A percentile compares a stretch with the other conserved stretches of the same genome.
Conservation (phyloP, 2,113 vertebrate species). For the Tragelaphus scriptus region DNA sequence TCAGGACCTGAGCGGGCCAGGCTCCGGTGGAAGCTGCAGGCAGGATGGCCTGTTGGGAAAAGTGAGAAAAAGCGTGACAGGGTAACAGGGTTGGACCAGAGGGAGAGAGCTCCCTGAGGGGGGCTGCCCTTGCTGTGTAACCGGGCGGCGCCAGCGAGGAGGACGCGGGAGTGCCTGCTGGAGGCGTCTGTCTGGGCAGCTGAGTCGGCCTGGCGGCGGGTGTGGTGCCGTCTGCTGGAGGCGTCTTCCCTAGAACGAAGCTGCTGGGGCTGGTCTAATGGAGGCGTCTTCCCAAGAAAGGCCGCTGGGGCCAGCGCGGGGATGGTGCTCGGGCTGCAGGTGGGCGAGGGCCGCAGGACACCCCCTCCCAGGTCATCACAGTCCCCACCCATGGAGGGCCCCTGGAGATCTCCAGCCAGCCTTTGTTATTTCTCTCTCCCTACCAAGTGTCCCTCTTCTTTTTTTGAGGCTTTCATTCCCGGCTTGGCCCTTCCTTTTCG, state of each 20-base stretch:
- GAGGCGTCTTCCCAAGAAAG: fast-evolving
- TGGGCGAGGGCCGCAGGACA: fast-evolving
- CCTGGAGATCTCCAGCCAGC: neutral
- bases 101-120: neutral
- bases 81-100: neutral
- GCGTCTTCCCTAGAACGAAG: fast-evolving
- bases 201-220: fast-evolving
- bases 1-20: neutral
- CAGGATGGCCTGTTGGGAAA: neutral
- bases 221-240: fast-evolving
- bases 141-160: fast-evolving
- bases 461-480: neutral
- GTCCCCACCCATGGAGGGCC: neutral
- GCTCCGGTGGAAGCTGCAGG: fast-evolving
- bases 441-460: neutral
- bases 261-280: neutral
- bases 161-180: fast-evolving
- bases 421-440: neutral
- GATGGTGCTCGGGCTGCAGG: neutral
- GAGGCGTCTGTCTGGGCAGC: neutral
- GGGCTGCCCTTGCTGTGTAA: fast-evolving
- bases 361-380: neutral
- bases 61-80: neutral
- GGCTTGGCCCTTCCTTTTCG: neutral
- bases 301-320: neutral